phyloP scores from a whole-genome alignment of 1,140 invertebrate species.

The Dysdera silvatica region DNA sequence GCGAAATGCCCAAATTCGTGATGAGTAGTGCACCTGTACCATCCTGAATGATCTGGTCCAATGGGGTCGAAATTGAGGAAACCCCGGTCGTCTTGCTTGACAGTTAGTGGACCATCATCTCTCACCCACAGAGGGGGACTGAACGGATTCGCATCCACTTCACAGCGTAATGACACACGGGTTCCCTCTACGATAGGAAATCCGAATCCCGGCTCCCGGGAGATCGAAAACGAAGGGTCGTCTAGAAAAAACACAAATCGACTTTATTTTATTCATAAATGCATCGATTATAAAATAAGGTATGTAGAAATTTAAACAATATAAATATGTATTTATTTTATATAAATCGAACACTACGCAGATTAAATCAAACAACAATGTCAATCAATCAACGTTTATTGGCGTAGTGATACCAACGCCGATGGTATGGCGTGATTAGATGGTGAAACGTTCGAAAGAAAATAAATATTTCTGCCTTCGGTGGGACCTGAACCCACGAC shows the following conservation, averaged over 20 bases:
- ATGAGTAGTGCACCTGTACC: constrained; percentile 78
- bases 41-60: constrained; percentile 65
- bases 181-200: constrained; percentile 74
- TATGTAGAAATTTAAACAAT: too few relatives aligned
- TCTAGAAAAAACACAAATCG: constrained; percentile 51
- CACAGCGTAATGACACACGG: constrained; percentile 75
- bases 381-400: too few relatives aligned
- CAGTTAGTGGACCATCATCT: constrained; percentile 36
- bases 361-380: too few relatives aligned
- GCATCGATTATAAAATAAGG: too few relatives aligned
- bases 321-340: too few relatives aligned
- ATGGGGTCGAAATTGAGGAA: constrained; percentile 74
- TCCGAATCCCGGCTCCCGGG: constrained; percentile 77
- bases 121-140: constrained; percentile 77
- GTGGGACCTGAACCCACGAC: too few relatives aligned
- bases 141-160: constrained; percentile 80
- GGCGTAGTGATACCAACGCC: too few relatives aligned
- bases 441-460: too few relatives aligned
- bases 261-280: too few relatives aligned
- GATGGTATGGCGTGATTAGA: too few relatives aligned
- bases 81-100: constrained; percentile 60
- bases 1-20: constrained; percentile 73
- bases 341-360: too few relatives aligned
- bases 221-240: constrained; percentile 80
- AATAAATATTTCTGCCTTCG: too few relatives aligned